These are phyloP conservation scores for Aurelia sp. DNA, from an alignment of 30 jellyfish, hydroid and myxozoan species.

Conservation along the genomic window DNA sequence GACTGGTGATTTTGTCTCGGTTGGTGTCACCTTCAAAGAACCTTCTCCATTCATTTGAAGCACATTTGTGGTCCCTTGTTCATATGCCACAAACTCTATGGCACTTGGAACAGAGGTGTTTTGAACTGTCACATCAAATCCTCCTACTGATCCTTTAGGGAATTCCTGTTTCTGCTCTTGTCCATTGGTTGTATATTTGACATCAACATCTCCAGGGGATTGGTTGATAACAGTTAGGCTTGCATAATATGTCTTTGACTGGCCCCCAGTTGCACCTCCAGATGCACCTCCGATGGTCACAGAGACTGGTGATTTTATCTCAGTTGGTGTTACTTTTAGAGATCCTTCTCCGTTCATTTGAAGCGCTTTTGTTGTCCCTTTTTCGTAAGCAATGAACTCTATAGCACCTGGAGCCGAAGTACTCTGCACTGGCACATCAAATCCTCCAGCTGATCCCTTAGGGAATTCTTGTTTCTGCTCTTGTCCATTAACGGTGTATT, in stretches of 20 bases:
- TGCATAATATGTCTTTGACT: slow-evolving; percentile 66
- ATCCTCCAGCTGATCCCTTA: slow-evolving; percentile 22
- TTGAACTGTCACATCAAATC: slow-evolving; percentile 68
- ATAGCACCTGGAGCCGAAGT: slow-evolving; percentile 17
- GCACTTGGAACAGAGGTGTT: slow-evolving; percentile 70
- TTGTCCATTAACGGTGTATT: slow-evolving; percentile 23
- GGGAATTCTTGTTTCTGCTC: slow-evolving; percentile 52
- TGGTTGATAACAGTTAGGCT: slow-evolving; percentile 79
- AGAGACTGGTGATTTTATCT: slow-evolving; percentile 18
- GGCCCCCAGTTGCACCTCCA: slow-evolving; percentile 10
- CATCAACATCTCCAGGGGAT: slow-evolving; percentile 61
- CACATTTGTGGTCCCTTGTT: slow-evolving; percentile 63
- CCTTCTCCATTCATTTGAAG: slow-evolving; percentile 70
- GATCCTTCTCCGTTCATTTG: slow-evolving; percentile 28
- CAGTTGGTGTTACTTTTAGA: slow-evolving; percentile 42
- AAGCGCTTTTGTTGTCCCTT: slow-evolving; percentile 24
- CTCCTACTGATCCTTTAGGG: slow-evolving; percentile 74
- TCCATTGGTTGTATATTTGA: slow-evolving; percentile 61
- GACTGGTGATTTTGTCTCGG: slow-evolving; percentile 48
- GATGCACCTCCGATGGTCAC: slow-evolving; percentile 36
- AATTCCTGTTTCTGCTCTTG: slow-evolving; percentile 65
- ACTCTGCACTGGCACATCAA: slow-evolving; percentile 19
- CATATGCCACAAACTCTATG: slow-evolving; percentile 78
- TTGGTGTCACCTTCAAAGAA: slow-evolving; percentile 59
- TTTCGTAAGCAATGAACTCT: slow-evolving; percentile 24